Conservation (phyloP, 2,113 vertebrate species). For the Leptosomus discolor region DNA sequence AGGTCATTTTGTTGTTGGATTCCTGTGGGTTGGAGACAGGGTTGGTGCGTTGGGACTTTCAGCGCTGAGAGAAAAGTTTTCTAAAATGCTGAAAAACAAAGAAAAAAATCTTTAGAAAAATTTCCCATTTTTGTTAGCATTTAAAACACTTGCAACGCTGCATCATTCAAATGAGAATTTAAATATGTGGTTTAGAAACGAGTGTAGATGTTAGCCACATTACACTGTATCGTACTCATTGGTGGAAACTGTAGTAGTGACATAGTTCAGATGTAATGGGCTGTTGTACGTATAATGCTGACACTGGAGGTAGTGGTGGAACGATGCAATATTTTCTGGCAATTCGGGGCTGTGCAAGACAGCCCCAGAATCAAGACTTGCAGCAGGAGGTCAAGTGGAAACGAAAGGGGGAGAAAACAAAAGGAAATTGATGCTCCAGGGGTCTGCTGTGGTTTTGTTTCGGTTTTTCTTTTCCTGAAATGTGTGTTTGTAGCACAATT, state of each 20-base stretch:
- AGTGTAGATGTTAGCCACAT: not conserved
- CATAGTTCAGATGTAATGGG: not conserved
- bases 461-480: constrained; percentile 11
- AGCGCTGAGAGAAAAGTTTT: not conserved
- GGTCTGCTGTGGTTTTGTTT: not conserved
- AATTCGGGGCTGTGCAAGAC: not conserved
- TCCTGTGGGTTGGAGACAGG: not conserved
- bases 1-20: not conserved
- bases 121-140: not conserved
- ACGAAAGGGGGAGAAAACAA: not conserved
- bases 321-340: not conserved
- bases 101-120: not conserved
- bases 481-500: not conserved
- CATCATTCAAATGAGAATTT: not conserved
- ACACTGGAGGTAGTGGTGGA: not conserved
- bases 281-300: not conserved
- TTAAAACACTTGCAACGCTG: not conserved
- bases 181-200: not conserved
- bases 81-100: not conserved
- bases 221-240: not conserved
- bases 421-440: not conserved
- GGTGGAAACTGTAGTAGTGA: not conserved
- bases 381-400: not conserved
- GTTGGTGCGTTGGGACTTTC: not conserved
- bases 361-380: not conserved